These are phyloP conservation scores for Drosophila nigrodunni DNA, from an alignment of 1,140 invertebrate genomes.

Conservation along the genomic window DNA sequence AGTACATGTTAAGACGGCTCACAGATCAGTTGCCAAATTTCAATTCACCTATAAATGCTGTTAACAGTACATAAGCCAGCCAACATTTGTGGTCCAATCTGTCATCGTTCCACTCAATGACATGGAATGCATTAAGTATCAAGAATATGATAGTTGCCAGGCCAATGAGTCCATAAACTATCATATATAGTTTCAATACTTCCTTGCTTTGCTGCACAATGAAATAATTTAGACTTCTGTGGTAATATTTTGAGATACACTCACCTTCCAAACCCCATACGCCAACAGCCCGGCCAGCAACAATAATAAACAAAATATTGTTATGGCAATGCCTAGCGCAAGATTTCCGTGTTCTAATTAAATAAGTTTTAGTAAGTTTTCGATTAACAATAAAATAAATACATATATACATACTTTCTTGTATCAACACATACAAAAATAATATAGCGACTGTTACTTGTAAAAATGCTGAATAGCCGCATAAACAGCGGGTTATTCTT, in stretches of 20 bases:
- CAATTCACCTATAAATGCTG: neutral
- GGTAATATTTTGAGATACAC: neutral
- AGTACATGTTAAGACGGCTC: neutral
- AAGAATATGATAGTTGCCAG: neutral
- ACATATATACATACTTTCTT: neutral
- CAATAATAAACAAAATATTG: neutral
- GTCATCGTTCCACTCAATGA: neutral
- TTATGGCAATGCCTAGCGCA: neutral
- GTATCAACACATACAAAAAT: neutral
- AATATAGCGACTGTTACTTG: neutral
- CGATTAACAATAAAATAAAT: neutral
- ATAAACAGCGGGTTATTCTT: neutral
- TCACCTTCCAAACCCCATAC: neutral
- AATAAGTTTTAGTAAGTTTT: neutral
- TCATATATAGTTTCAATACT: neutral
- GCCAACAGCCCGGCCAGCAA: neutral
- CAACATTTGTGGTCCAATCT: neutral
- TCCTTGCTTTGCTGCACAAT: neutral
- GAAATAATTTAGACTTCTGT: neutral
- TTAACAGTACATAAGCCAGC: neutral
- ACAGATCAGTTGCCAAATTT: too few relatives aligned
- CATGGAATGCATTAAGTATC: slow-evolving; percentile 2
- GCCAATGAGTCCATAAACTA: neutral
- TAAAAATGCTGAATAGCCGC: neutral
- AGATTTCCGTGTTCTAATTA: neutral